Evolutionary conservation across 2,113 vertebrate genomes (phyloP).

Genomic region (Oenanthe melanoleuca): DNA sequence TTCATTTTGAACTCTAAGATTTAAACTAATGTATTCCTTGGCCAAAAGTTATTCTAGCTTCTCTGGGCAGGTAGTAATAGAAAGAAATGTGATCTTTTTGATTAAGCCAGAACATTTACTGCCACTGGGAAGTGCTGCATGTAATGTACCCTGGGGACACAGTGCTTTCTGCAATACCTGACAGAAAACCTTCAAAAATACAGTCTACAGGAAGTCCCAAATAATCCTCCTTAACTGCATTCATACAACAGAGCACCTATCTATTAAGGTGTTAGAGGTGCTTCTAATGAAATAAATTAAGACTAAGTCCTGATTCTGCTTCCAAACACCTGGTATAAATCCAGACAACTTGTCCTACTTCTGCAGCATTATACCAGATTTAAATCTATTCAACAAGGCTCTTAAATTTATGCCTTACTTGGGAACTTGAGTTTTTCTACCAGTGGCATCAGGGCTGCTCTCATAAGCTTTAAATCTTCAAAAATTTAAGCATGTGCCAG

Average conservation of each 20-base stretch:
- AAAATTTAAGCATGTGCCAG: not conserved
- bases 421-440: not conserved
- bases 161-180: slow-evolving; percentile 33
- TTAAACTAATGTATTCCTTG: slow-evolving; percentile 55
- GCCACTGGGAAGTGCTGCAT: slow-evolving; percentile 37
- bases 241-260: slow-evolving; percentile 1
- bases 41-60: slow-evolving; percentile 58
- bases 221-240: slow-evolving; percentile 47
- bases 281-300: slow-evolving; percentile 8
- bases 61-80: slow-evolving; percentile 59
- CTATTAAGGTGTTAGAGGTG: not conserved
- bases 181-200: slow-evolving; percentile 30
- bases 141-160: slow-evolving; percentile 2
- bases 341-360: not conserved
- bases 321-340: not conserved
- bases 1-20: slow-evolving; percentile 51
- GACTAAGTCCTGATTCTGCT: not conserved
- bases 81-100: slow-evolving; percentile 67
- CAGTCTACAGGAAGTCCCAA: not conserved
- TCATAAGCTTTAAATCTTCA: not conserved
- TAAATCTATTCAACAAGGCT: slow-evolving; percentile 10
- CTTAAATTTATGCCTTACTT: not conserved
- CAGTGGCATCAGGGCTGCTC: not conserved
- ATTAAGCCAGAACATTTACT: slow-evolving; percentile 66
- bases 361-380: not conserved